Evolutionary conservation across 1,140 invertebrate genomes (phyloP), one percentile per base, ranked within the genome.

Genomic region (Drosophila nannoptera): DNA sequence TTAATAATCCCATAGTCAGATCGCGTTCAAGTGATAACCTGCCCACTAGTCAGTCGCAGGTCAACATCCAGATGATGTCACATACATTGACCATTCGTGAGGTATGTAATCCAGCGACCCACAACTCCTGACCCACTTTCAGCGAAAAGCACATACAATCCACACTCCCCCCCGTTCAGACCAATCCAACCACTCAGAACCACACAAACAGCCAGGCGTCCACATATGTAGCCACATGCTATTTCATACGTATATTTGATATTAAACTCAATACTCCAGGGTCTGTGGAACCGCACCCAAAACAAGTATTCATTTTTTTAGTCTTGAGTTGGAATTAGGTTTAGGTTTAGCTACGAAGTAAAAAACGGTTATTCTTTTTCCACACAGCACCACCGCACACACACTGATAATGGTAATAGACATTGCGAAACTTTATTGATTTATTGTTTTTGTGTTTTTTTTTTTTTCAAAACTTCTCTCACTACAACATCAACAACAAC

Each of bases 31-130:
- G 93, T 46, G 96, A 97, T 90, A 97, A 96, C 91, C 90, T 97
- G 73, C 95, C 96, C 59, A 96, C 95, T 81, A 96, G 95, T 91
- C 95, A 97, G 89, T 96, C 95, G 49, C 96, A 97, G 92, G 94
- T 95, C 90, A 96, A 96, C 90, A 96, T 97, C 69, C 95, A 97
- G 90, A 97, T 96, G 95, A 95, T 96, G 92, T 97, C 96, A 12
- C 95, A 96, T 87, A 97, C 96, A 42, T 92, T 97, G 65, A 96
- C 95, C 67, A 96, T 97, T 80, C 91, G 95, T 92, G 96, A 97
- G 95, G 96, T 97, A 91, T 91, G 89, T 87, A 65, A 33, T 33
- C 7, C 32, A 7, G 22, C 45, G n/a, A 43, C 48, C 16, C 11
- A 7, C 31, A 4, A 22, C 22, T 3, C 22, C 22, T 22, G 22